A percentile compares a stretch with the other conserved stretches of the same genome.
Evolutionary conservation across 1,140 invertebrate species (phyloP).

Genomic region (Anagrus nilaparvatae): DNA sequence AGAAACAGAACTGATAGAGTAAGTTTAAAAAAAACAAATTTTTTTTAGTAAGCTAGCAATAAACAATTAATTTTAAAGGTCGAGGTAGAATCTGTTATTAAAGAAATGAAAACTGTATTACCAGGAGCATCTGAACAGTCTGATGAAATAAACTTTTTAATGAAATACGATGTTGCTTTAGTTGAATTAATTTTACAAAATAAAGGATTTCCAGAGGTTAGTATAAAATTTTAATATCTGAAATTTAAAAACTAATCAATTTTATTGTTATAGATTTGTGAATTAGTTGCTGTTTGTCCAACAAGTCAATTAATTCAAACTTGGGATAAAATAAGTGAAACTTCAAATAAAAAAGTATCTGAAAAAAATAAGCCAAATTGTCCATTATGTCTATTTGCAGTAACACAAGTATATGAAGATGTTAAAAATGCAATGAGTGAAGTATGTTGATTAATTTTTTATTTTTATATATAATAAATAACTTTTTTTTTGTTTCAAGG

Average conservation of each 20-base stretch:
- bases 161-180: slow-evolving; percentile 10
- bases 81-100: slow-evolving; percentile 7
- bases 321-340: slow-evolving; percentile 30
- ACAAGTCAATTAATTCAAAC: slow-evolving; percentile 32
- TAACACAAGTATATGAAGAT: slow-evolving; percentile 56
- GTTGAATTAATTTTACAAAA: slow-evolving; percentile 9
- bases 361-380: slow-evolving; percentile 53
- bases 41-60: too few species aligned
- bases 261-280: slow-evolving; percentile 46
- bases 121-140: background rate
- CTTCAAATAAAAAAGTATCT: slow-evolving; percentile 44
- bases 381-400: slow-evolving; percentile 69
- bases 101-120: slow-evolving; percentile 3
- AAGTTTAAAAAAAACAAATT: too few species aligned
- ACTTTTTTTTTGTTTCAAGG: too few species aligned
- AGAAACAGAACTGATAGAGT: slow-evolving; percentile 8
- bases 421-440: slow-evolving; percentile 60
- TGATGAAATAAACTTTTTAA: slow-evolving; percentile 10
- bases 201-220: slow-evolving; percentile 12
- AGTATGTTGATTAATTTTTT: slow-evolving; percentile 31
- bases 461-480: too few species aligned
- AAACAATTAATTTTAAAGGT: slow-evolving; percentile 1
- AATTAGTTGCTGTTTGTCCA: slow-evolving; percentile 49
- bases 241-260: too few species aligned
- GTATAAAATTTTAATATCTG: too few species aligned